Conservation (phyloP, 2,888 invertebrate species). For the Dryococelus australis region DNA sequence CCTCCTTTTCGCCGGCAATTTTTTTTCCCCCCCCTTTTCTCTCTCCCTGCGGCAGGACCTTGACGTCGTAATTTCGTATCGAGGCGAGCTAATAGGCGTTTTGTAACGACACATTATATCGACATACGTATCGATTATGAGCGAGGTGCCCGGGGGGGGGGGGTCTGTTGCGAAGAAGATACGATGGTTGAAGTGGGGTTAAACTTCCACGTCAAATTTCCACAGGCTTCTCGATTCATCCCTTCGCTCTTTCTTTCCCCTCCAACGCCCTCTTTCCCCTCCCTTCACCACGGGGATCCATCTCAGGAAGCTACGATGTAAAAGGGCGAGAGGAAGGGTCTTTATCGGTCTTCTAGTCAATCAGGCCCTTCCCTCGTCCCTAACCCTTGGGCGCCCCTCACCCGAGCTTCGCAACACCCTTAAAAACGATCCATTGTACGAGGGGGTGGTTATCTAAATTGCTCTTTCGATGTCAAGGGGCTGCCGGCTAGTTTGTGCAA, state of each 20-base stretch:
- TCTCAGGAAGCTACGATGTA: slow-evolving; percentile 13
- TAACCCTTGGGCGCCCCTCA: slow-evolving; percentile 23
- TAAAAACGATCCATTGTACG: slow-evolving; percentile 46
- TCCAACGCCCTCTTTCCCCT: background rate
- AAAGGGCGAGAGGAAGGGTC: background rate
- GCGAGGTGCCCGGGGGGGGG: background rate
- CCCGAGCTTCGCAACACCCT: slow-evolving; percentile 36
- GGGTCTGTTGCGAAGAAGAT: slow-evolving; percentile 12
- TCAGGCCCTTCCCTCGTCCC: slow-evolving; percentile 35
- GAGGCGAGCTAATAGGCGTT: slow-evolving; percentile 24
- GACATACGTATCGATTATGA: slow-evolving; percentile 40
- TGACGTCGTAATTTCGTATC: slow-evolving; percentile 24
- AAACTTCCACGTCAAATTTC: slow-evolving; percentile 27
- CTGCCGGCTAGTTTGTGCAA: background rate
- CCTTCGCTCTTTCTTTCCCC: background rate
- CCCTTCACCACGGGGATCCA: background rate
- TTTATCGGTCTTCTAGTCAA: slow-evolving; percentile 45
- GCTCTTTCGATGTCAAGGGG: slow-evolving; percentile 44
- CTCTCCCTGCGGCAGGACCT: background rate
- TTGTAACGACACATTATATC: slow-evolving; percentile 38
- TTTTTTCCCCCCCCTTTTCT: background rate
- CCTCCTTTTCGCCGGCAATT: background rate
- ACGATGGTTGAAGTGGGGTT: slow-evolving; percentile 19
- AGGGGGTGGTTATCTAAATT: slow-evolving; percentile 46
- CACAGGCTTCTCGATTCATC: slow-evolving; percentile 24